A percentile compares a stretch with the other conserved stretches of the same genome.
Evolutionary conservation across 2,113 vertebrate species (phyloP).

Genomic region (Synchiropus splendidus): DNA sequence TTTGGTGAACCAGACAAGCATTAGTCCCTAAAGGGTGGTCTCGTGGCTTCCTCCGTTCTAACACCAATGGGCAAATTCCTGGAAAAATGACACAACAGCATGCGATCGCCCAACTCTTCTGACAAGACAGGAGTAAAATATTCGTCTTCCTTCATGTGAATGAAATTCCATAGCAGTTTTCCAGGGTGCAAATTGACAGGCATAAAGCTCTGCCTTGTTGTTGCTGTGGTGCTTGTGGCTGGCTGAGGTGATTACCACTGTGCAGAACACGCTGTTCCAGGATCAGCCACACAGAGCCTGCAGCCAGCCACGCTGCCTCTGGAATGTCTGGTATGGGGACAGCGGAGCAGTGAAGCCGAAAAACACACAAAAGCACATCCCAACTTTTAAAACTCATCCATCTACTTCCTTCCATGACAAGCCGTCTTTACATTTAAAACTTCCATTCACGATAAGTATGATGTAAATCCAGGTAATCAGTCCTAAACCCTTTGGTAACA

Average conservation of each 20-base stretch:
- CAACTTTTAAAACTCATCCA: conserved; percentile 19
- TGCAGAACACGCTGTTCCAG: conserved; percentile 50
- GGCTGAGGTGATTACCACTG: conserved; percentile 47
- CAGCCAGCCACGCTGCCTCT: conserved; percentile 55
- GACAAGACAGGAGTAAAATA: conserved; percentile 1
- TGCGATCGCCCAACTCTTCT: conserved; percentile 17
- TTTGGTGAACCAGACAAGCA: conserved; percentile 44
- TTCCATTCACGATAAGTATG: no score
- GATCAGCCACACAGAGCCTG: conserved; percentile 47
- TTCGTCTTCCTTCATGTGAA: conserved; percentile 27
- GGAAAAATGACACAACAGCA: conserved; percentile 31
- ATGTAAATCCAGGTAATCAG: no score
- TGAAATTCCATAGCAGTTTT: conserved; percentile 38
- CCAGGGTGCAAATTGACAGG: conserved; percentile 25
- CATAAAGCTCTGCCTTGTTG: conserved; percentile 45
- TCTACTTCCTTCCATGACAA: background rate
- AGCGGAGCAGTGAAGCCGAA: conserved; percentile 33
- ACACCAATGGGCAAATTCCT: conserved; percentile 25
- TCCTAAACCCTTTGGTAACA: no score
- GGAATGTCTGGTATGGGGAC: conserved; percentile 69
- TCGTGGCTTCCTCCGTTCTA: conserved; percentile 45
- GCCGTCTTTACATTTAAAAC: no score
- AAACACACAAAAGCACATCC: conserved; percentile 14
- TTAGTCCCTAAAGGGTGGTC: conserved; percentile 46
- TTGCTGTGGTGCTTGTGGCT: conserved; percentile 46